These are phyloP conservation scores for Lepidothrix coronata DNA, from an alignment of 2,113 vertebrate genomes.

Conservation along the genomic window DNA sequence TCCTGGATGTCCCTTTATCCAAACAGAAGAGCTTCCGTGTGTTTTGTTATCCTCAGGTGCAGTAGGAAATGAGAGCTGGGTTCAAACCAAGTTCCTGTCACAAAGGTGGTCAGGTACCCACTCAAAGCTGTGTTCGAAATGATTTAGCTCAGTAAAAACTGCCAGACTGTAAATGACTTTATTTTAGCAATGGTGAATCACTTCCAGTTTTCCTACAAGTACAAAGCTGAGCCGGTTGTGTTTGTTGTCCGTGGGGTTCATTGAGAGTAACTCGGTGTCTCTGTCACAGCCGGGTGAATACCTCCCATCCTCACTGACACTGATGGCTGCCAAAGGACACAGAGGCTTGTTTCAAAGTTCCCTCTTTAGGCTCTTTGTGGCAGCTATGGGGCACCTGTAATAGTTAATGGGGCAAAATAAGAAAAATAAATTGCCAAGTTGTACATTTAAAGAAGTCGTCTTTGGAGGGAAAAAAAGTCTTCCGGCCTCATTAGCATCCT, in stretches of 20 bases:
- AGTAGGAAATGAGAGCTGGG: neutral
- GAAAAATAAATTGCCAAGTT: neutral
- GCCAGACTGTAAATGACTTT: neutral
- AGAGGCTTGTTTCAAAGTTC: neutral
- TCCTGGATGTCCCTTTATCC: neutral
- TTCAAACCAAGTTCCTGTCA: neutral
- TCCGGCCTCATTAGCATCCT: slow-evolving; percentile 41
- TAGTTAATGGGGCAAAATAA: slow-evolving; percentile 16
- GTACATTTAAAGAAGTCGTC: neutral
- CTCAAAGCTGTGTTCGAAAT: neutral
- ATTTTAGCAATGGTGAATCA: neutral
- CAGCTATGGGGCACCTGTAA: slow-evolving; percentile 27
- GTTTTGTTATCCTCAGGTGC: neutral
- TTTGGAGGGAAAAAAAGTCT: neutral
- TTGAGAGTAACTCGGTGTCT: neutral
- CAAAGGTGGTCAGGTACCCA: accelerated
- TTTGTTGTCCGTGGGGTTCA: neutral
- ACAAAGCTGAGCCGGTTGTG: neutral
- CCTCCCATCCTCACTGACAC: neutral
- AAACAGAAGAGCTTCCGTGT: neutral
- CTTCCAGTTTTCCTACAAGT: neutral
- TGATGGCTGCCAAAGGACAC: neutral
- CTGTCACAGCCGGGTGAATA: neutral
- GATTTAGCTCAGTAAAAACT: neutral
- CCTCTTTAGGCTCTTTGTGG: neutral